Conservation (phyloP, 2,797 vertebrate species). For the Sphaeramia orbicularis region DNA sequence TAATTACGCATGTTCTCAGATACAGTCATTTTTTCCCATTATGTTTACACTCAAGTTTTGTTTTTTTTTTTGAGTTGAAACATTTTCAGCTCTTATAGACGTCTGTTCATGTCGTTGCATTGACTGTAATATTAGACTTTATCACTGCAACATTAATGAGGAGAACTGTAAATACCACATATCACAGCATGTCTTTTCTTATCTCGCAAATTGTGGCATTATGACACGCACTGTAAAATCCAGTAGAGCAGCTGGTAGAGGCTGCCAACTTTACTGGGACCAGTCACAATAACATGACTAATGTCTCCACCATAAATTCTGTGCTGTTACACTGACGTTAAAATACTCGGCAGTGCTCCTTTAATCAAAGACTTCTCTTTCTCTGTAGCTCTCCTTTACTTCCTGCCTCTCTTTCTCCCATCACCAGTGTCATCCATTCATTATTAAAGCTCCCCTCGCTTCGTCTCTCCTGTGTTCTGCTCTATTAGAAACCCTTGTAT, state of each 20-base stretch:
- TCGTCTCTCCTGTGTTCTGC: constrained; percentile 73
- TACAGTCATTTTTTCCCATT: too few species aligned
- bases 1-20: too few species aligned
- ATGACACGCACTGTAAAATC: neutral
- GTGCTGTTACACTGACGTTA: constrained; percentile 43
- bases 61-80: too few species aligned
- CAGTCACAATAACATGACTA: constrained; percentile 17
- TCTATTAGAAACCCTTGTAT: constrained; percentile 79
- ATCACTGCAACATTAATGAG: too few species aligned
- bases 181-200: too few species aligned
- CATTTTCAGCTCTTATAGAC: too few species aligned
- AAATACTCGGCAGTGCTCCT: constrained; percentile 46
- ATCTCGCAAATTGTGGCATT: neutral
- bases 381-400: constrained; percentile 43
- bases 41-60: too few species aligned
- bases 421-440: constrained; percentile 78
- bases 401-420: constrained; percentile 51
- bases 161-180: too few species aligned
- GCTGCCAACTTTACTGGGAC: neutral
- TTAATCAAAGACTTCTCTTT: constrained; percentile 62
- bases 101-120: too few species aligned
- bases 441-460: constrained; percentile 80
- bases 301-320: constrained; percentile 33
- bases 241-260: neutral
- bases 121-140: too few species aligned